phyloP scores from a whole-genome alignment of 2,888 invertebrate genomes.

The Pseudococcus longispinus region DNA sequence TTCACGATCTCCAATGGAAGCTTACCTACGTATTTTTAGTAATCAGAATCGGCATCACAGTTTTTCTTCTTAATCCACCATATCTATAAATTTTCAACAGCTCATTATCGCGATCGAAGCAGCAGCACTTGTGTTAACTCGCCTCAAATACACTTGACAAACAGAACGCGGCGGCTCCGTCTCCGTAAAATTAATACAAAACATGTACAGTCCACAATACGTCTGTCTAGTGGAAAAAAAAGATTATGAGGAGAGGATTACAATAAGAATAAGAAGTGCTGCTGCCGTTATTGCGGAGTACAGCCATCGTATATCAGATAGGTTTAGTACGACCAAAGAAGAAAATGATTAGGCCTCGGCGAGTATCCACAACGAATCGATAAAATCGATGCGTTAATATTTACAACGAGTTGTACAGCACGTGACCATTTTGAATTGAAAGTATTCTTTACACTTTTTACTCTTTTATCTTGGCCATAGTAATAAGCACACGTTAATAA shows the following conservation, averaged over 20 bases:
- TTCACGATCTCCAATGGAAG: no score
- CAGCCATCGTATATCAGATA: background rate
- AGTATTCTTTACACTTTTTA: slow-evolving; percentile 42
- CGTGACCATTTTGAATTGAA: slow-evolving; percentile 52
- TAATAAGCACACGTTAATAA: slow-evolving; percentile 33
- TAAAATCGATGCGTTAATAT: slow-evolving; percentile 57
- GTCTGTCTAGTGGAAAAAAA: background rate
- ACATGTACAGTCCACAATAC: background rate
- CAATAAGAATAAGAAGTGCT: background rate
- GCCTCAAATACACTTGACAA: background rate
- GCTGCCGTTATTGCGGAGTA: background rate
- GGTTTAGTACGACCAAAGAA: background rate
- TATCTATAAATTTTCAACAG: slow-evolving; percentile 11
- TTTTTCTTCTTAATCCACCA: no score
- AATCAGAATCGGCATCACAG: no score
- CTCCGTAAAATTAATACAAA: background rate
- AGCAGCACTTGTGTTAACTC: background rate
- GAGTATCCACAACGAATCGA: slow-evolving; percentile 54
- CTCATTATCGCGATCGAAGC: background rate
- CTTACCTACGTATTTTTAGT: no score
- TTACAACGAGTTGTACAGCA: slow-evolving; percentile 56
- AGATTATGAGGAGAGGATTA: background rate
- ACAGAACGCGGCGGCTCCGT: background rate
- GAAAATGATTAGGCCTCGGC: slow-evolving; percentile 44
- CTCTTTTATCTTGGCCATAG: slow-evolving; percentile 26